Evolutionary conservation across 2,888 invertebrate species (phyloP).

Genomic region (Thymelicus lineola): DNA sequence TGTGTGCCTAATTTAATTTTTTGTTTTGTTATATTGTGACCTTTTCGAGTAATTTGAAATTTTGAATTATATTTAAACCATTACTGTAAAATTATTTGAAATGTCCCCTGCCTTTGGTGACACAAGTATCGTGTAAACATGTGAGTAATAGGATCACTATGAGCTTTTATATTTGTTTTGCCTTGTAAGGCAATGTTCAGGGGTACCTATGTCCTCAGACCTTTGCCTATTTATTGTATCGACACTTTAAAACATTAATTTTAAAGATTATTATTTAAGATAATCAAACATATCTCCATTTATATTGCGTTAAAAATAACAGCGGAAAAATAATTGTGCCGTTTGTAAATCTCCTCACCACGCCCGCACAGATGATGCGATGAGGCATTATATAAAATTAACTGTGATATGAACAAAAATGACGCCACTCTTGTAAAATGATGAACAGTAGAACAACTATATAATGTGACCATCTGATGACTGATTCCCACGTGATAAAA

Average conservation of each 20-base stretch:
- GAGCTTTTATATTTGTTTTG: conserved; percentile 16
- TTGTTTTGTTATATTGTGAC: neutral
- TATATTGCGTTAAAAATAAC: too few relatives aligned
- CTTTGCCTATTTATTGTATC: neutral
- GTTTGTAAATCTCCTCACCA: conserved; percentile 5
- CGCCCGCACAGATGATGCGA: conserved; percentile 11
- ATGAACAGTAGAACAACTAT: conserved; percentile 1
- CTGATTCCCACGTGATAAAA: too few relatives aligned
- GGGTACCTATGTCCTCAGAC: neutral
- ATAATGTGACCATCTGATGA: too few relatives aligned
- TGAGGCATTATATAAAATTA: conserved; percentile 24
- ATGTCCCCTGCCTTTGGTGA: conserved; percentile 9
- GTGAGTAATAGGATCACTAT: conserved; percentile 24
- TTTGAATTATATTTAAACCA: too few relatives aligned
- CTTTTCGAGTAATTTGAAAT: too few relatives aligned
- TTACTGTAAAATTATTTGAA: conserved; percentile 5
- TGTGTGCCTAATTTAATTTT: conserved; percentile 10
- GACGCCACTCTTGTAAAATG: conserved; percentile 19
- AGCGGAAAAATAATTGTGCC: conserved; percentile 3
- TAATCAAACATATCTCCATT: too few relatives aligned
- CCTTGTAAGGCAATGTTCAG: conserved; percentile 31
- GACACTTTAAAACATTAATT: too few relatives aligned
- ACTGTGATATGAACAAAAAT: conserved; percentile 9
- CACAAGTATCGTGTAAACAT: conserved; percentile 22
- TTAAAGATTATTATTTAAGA: too few relatives aligned